phyloP scores from a whole-genome alignment of 2,797 vertebrate species.

The Betta splendens region DNA sequence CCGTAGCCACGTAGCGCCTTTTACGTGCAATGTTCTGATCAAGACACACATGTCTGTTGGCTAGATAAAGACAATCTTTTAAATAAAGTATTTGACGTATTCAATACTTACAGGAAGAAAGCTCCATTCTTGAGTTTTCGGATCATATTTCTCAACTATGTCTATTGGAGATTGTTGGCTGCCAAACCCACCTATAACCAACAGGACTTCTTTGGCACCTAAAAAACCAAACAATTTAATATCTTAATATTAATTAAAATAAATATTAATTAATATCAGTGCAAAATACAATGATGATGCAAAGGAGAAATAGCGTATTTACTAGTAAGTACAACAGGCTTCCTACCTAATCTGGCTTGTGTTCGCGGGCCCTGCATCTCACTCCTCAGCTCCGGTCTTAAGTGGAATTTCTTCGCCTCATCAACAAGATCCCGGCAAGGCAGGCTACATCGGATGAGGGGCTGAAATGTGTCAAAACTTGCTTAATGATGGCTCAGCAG shows the following conservation, averaged over 20 bases:
- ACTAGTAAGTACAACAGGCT: conserved; percentile 11
- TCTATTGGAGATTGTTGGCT: conserved; percentile 98
- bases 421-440: conserved; percentile 97
- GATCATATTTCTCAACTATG: conserved; percentile 97
- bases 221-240: conserved; percentile 32
- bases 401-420: conserved; percentile 98
- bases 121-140: conserved; percentile 97
- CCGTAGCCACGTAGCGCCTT: conserved; percentile 94
- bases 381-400: conserved; percentile 94
- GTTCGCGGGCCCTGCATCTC: conserved; percentile 99
- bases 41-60: conserved; percentile 7
- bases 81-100: background rate
- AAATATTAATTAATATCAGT: too few relatives aligned
- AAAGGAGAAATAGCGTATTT: background rate
- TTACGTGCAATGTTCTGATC: conserved; percentile 94
- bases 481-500: conserved; percentile 45
- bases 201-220: conserved; percentile 97
- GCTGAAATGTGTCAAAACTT: conserved; percentile 77
- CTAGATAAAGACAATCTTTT: background rate
- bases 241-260: too few relatives aligned
- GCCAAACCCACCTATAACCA: conserved; percentile 97
- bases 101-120: conserved; percentile 90
- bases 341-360: conserved; percentile 88
- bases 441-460: conserved; percentile 94
- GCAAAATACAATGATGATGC: conserved; percentile 15